Evolutionary conservation across 1,140 invertebrate species (phyloP), one percentile per base, ranked within the genome.

Genomic region (Scaptodrosophila lebanonensis): DNA sequence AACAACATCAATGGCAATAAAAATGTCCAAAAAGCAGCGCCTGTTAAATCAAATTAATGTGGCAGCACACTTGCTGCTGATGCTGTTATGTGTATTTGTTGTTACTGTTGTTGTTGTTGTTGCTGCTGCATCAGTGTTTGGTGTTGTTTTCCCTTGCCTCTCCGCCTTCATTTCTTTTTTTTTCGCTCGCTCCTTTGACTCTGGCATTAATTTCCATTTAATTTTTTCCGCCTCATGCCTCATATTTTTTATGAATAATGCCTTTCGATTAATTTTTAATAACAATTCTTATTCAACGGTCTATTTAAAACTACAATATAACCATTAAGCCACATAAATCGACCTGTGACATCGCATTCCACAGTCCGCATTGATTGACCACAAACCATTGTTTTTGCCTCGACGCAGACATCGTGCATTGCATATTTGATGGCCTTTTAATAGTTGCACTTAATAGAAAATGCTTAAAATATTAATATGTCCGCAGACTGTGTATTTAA

Each of bases 1-100:
- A n/a, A n/a, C n/a, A n/a, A n/a, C n/a, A 66, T 66, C 61, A 57
- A 66, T 66, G 66, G 66, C 63, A 66, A 66, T 66, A 66, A 66
- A 66, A 66, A 66, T 66, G 62, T 66, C 62, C 66, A 66, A 66
- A 66, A 66, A 66, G 62, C 64, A 66, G 43, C 62, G 39, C 48
- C 50, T 62, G 62, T 66, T 66, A 66, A 66, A 66, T 66, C 63
- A 66, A 66, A 66, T 66, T 66, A 66, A 66, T 66, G 62, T 48
- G 63, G 32, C 17, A 32, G 27, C 15, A 17, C 27, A 30, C 16
- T 57, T 20, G 39, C 22, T 49, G 15, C 13, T 30, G 18, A 30
- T 29, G 27, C 17, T 22, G 45, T 12, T 33, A n/a, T 25, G 22
- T 22, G 17, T 25, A 35, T 27, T 33, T 15, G 29, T 18, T 30